Evolutionary conservation across 2,113 vertebrate species (phyloP).

Genomic region (Spilogale gracilis): DNA sequence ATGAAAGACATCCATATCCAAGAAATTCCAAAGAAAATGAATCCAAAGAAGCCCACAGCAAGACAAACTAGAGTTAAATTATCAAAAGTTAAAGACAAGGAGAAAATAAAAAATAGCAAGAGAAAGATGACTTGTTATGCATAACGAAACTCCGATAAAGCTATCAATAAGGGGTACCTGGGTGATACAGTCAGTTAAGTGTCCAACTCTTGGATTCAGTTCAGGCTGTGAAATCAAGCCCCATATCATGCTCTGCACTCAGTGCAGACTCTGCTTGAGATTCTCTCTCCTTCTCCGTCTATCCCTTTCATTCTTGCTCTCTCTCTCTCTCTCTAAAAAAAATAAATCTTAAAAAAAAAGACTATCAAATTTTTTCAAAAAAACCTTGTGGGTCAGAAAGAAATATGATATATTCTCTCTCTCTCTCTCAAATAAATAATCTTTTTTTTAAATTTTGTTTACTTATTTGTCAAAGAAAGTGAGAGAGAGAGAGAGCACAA

Average conservation of each 20-base stretch:
- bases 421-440: too few species aligned
- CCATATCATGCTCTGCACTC: accelerated
- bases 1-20: background rate
- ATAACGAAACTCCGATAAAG: background rate
- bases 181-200: background rate
- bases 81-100: background rate
- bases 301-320: background rate
- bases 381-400: background rate
- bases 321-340: background rate
- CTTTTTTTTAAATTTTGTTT: too few species aligned
- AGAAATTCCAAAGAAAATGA: background rate
- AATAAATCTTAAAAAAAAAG: background rate
- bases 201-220: background rate
- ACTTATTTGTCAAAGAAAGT: too few species aligned
- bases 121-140: background rate
- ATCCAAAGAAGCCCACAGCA: background rate
- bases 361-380: background rate
- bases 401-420: background rate
- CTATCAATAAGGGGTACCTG: background rate
- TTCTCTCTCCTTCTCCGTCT: background rate
- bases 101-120: background rate
- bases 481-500: too few species aligned
- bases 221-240: background rate
- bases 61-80: background rate
- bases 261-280: background rate